Base-by-base conservation (phyloP, 2,888 invertebrate species). In the Trichopria drosophilae region DNA sequence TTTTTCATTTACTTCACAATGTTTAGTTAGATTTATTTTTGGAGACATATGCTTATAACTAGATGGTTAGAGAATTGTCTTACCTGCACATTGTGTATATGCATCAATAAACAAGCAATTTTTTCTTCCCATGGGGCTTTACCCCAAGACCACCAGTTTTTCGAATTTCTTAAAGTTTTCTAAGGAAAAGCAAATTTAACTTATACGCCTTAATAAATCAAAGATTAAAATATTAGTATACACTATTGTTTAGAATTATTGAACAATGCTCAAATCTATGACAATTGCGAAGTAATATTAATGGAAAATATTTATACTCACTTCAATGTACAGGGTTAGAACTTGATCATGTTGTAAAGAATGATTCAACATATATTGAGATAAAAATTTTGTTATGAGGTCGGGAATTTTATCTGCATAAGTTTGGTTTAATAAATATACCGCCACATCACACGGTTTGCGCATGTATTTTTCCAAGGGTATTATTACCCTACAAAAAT, bases 241-340 rank as follows among this genome's bases (percentile, higher is more conserved):
- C n/a, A n/a, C n/a, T n/a, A n/a, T n/a, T n/a, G n/a, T n/a, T n/a
- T n/a, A n/a, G n/a, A n/a, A n/a, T n/a, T n/a, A n/a, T n/a, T n/a
- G n/a, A n/a, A n/a, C n/a, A n/a, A n/a, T n/a, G n/a, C n/a, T n/a
- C n/a, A n/a, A n/a, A n/a, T n/a, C n/a, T n/a, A n/a, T n/a, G n/a
- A n/a, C n/a, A n/a, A n/a, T n/a, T n/a, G n/a, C n/a, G n/a, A n/a
- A n/a, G n/a, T n/a, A n/a, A n/a, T n/a, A n/a, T n/a, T n/a, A n/a
- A n/a, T n/a, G n/a, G n/a, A n/a, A n/a, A n/a, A n/a, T n/a, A n/a
- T 12, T 41, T 16, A 5, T 15, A 47, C 51, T 55, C 67, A 78
- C 78, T 64, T 73, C 67, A 24, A 80, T 71, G 59, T 76, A 77
- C 3, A 72, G 64, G 18, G 67, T 65, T 28, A 79, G 64, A n/a